Percentiles rank a stretch among this genome's conserved stretches.
Conservation (phyloP, 1,140 invertebrate species). For the Halyomorpha halys region DNA sequence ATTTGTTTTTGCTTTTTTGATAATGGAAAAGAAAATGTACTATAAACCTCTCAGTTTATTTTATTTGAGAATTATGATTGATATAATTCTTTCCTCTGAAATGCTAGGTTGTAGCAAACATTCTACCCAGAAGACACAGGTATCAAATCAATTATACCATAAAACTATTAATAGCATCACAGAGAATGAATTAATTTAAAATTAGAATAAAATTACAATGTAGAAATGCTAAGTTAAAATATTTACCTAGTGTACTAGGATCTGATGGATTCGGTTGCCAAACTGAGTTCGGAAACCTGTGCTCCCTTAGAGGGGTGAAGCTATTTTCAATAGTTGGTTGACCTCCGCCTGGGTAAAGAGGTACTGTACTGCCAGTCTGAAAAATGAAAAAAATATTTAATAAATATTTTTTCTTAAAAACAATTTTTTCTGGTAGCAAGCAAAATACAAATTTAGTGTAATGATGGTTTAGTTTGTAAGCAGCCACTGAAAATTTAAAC, state of each 20-base stretch:
- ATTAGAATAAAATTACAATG: background rate
- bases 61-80: too few relatives aligned
- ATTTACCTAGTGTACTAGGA: slow-evolving; percentile 27
- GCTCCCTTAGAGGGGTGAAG: slow-evolving; percentile 30
- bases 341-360: slow-evolving; percentile 29
- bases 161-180: background rate
- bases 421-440: too few relatives aligned
- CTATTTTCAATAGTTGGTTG: slow-evolving; percentile 27
- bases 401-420: too few relatives aligned
- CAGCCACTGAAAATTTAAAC: too few relatives aligned
- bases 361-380: slow-evolving; percentile 29
- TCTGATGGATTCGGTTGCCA: slow-evolving; percentile 30
- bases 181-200: background rate
- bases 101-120: too few relatives aligned
- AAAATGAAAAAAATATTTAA: slow-evolving; percentile 20
- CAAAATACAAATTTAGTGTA: too few relatives aligned
- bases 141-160: background rate
- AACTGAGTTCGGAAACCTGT: slow-evolving; percentile 30
- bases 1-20: too few relatives aligned
- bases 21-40: too few relatives aligned
- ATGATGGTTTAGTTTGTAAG: too few relatives aligned
- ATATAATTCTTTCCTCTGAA: too few relatives aligned
- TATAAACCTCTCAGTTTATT: too few relatives aligned
- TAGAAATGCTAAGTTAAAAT: background rate
- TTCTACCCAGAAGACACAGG: too few relatives aligned